Conservation (phyloP, 1,140 invertebrate genomes). For the Archegozetes longisetosus region DNA sequence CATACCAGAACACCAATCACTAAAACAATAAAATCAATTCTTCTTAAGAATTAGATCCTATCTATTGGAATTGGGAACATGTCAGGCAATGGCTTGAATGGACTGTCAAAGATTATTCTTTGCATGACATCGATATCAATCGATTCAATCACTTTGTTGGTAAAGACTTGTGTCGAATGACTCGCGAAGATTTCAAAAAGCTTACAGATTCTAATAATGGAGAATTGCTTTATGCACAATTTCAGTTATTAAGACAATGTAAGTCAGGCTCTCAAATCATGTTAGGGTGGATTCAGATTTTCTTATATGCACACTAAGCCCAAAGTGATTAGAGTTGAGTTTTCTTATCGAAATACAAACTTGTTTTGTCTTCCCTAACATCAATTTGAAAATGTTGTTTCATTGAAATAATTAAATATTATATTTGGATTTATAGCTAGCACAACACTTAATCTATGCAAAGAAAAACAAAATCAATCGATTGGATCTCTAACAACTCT, state of each 20-base stretch:
- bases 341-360: too few species aligned
- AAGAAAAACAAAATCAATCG: slow-evolving; percentile 3
- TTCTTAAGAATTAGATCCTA: slow-evolving; percentile 37
- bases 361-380: too few species aligned
- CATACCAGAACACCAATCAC: neutral
- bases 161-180: slow-evolving; percentile 37
- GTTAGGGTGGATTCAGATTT: too few species aligned
- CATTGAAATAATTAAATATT: neutral
- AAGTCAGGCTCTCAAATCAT: slow-evolving; percentile 9
- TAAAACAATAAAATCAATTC: neutral
- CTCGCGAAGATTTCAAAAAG: slow-evolving; percentile 24
- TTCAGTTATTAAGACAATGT: slow-evolving; percentile 27
- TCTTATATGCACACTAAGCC: too few species aligned
- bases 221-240: slow-evolving; percentile 25
- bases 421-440: neutral
- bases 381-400: too few species aligned
- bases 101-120: slow-evolving; percentile 41
- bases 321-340: too few species aligned
- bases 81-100: slow-evolving; percentile 46
- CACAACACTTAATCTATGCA: neutral
- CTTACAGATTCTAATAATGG: slow-evolving; percentile 25
- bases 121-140: slow-evolving; percentile 34
- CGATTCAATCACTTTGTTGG: slow-evolving; percentile 40
- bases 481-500: neutral
- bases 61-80: slow-evolving; percentile 41